A percentile compares a stretch with the other conserved stretches of the same genome.
phyloP scores from a whole-genome alignment of 2,797 vertebrate species.

The Notolabrus celidotus region DNA sequence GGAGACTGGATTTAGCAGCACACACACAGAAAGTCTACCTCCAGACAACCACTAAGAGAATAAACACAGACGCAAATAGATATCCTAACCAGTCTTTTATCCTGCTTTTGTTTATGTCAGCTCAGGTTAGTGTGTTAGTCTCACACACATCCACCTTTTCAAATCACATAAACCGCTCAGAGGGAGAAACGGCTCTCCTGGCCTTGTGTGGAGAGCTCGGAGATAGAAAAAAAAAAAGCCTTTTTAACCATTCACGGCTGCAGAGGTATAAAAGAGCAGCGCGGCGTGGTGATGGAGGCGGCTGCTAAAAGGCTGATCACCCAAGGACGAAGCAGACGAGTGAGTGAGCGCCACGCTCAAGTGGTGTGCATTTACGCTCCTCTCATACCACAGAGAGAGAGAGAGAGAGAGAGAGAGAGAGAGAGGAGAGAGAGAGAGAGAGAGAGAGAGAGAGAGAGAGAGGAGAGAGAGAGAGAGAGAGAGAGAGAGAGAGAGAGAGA shows the following conservation, averaged over 20 bases:
- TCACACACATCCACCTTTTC: conserved; percentile 23
- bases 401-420: no score
- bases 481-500: conserved; percentile 20
- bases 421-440: no score
- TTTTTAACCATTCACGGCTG: conserved; percentile 63
- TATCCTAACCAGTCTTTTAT: conserved; percentile 43
- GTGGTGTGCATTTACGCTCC: conserved; percentile 38
- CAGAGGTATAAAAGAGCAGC: conserved; percentile 64
- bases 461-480: conserved; percentile 12
- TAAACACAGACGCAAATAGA: conserved; percentile 59
- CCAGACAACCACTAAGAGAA: conserved; percentile 6
- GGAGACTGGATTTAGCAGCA: conserved; percentile 10
- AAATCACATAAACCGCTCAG: conserved; percentile 38
- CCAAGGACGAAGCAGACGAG: conserved; percentile 45
- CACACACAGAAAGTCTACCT: conserved; percentile 26
- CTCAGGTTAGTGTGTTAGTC: conserved; percentile 31
- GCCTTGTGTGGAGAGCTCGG: conserved; percentile 54
- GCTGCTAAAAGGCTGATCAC: conserved; percentile 67
- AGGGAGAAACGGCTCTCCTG: conserved; percentile 46
- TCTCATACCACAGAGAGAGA: conserved; percentile 12
- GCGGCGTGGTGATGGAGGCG: neutral
- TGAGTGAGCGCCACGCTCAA: conserved; percentile 35
- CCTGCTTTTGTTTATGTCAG: conserved; percentile 53
- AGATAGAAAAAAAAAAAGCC: conserved; percentile 22
- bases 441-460: no score